phyloP scores from a whole-genome alignment of 2,113 vertebrate genomes.

The Pungitius pungitius region DNA sequence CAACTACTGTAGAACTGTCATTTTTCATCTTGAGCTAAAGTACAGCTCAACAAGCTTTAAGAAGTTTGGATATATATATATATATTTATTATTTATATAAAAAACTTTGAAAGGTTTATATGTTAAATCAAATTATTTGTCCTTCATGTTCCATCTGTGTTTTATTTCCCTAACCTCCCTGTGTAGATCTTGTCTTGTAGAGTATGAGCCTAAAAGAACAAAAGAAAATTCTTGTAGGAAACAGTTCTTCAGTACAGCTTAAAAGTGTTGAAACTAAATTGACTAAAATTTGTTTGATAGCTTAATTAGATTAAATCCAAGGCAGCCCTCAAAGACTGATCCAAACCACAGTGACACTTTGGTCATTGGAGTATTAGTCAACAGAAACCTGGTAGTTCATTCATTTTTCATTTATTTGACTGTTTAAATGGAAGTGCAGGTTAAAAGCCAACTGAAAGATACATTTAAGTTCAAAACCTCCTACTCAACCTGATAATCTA shows the following conservation, averaged over 20 bases:
- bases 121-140: slow-evolving; percentile 32
- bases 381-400: not conserved
- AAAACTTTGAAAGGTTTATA: too few species aligned
- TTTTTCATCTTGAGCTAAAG: slow-evolving; percentile 48
- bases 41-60: slow-evolving; percentile 32
- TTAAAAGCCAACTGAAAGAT: too few species aligned
- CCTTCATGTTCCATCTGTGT: slow-evolving; percentile 24
- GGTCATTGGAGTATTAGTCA: not conserved
- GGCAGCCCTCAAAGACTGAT: slow-evolving; percentile 13
- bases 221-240: slow-evolving; percentile 33
- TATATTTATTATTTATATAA: too few species aligned
- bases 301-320: slow-evolving; percentile 37
- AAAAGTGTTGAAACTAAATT: too few species aligned
- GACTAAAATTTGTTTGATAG: too few species aligned
- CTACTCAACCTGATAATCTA: not conserved
- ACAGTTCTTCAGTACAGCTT: too few species aligned
- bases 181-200: slow-evolving; percentile 24
- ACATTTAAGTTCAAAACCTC: not conserved
- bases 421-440: not conserved
- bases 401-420: not conserved
- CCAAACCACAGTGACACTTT: not conserved
- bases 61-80: too few species aligned
- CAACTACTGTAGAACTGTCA: slow-evolving; percentile 21
- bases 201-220: not conserved
- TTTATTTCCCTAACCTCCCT: slow-evolving; percentile 9